Evolutionary conservation across 2,888 invertebrate species (phyloP), one percentile per base, ranked within the genome.

Genomic region (Cantharis lateralis): DNA sequence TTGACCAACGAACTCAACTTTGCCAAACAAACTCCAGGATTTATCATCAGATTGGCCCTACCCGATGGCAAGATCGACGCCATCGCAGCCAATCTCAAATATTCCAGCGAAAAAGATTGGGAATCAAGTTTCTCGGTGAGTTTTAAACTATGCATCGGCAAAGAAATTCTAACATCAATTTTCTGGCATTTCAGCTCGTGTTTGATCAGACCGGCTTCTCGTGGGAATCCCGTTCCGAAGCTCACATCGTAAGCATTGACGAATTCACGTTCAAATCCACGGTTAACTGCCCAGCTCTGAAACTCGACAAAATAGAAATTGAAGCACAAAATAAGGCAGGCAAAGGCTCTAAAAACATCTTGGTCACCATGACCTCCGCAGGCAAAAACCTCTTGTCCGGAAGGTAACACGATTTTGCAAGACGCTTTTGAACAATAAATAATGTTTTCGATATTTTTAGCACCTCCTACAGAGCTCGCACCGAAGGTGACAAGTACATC

Each of bases 351-450:
- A 94, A 93, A 80, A 90, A 91, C 9, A 88, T 96, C 73, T 90
- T 92, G 78, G 90, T 95, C 82, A 88, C 89, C 1, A 90, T 93
- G 0, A 93, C 91, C 28, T 92, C 92, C 69, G 92, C 91, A 3
- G 91, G 91, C 75, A 91, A 93, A 83, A 93, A 93, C 72, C 85
- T 95, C 10, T 83, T 95, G 1, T 91, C 92, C 82, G 95, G 95
- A 90, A 92, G 91, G 93, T 93, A 85, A 83, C 84, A 82, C 20
- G 26, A 28, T 15, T 5, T 24, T 2, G 0, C 0, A 68, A 5
- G n/a, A n/a, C 48, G n/a, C n/a, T 48, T 48, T n/a, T 48, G n/a
- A 48, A n/a, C 48, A 48, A 48, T 48, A n/a, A n/a, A 48, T 2
- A n/a, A n/a, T n/a, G 5, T n/a, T 48, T 48, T 1, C 13, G 5